Evolutionary conservation across 2,113 vertebrate species (phyloP).

Genomic region (Helogale parvula): DNA sequence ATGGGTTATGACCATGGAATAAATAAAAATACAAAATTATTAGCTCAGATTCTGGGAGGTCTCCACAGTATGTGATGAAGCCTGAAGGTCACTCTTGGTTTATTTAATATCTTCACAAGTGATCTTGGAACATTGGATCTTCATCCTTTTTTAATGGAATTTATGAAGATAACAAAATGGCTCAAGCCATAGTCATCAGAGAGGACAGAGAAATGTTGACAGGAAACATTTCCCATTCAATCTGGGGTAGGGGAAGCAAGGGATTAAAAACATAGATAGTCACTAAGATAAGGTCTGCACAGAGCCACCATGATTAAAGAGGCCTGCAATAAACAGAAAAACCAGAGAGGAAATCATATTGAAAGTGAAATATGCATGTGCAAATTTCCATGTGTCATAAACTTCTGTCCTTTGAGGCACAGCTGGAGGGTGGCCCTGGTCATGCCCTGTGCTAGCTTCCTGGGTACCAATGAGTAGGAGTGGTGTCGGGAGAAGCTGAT

Average conservation of each 20-base stretch:
- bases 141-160: constrained; percentile 43
- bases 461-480: neutral
- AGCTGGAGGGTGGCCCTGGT: neutral
- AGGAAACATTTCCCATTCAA: constrained; percentile 56
- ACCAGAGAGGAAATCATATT: neutral
- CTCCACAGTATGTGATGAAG: neutral
- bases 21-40: neutral
- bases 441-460: neutral
- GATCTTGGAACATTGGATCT: neutral
- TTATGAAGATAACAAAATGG: constrained; percentile 34
- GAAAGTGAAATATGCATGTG: neutral
- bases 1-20: neutral
- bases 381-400: neutral
- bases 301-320: neutral
- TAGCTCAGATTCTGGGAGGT: neutral
- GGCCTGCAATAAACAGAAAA: neutral
- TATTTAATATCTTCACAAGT: constrained; percentile 15
- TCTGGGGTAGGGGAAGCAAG: neutral
- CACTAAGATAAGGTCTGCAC: constrained; percentile 41
- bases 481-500: neutral
- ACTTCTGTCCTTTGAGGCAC: neutral
- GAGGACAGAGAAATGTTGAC: constrained; percentile 37
- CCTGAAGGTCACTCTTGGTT: neutral
- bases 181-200: neutral
- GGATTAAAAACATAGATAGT: constrained; percentile 52